Conservation (phyloP, 2,797 vertebrate genomes). For the Parauchenoglanis ngamensis region DNA sequence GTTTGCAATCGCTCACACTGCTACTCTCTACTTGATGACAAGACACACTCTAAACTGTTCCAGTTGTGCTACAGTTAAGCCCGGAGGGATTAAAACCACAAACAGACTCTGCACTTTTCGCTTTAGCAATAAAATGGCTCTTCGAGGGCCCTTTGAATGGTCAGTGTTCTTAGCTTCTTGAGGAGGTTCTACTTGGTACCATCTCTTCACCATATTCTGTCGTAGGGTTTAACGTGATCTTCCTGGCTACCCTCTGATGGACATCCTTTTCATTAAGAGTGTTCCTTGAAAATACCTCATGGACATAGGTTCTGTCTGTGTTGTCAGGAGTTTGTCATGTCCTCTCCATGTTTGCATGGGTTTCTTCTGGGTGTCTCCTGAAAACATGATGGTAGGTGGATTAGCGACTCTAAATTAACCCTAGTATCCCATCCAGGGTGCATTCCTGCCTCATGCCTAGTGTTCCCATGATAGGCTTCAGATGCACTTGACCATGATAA, state of each 20-base stretch:
- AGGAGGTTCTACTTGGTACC: neutral
- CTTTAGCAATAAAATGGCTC: neutral
- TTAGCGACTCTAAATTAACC: neutral
- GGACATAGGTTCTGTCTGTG: neutral
- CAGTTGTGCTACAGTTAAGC: conserved; percentile 6
- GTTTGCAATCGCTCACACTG: conserved; percentile 27
- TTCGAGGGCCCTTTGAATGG: neutral
- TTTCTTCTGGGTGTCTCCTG: neutral
- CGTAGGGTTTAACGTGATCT: neutral
- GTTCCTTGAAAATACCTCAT: neutral
- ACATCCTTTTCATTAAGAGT: neutral
- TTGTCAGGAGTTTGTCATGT: neutral
- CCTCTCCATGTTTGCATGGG: neutral
- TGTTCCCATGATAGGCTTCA: neutral
- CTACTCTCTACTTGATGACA: conserved; percentile 28
- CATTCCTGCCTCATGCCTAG: neutral
- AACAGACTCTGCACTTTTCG: neutral
- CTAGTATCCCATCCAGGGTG: neutral
- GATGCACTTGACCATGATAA: neutral
- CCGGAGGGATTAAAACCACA: conserved; percentile 1
- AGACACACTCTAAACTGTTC: conserved; percentile 13
- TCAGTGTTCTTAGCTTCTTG: neutral
- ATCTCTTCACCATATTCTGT: neutral
- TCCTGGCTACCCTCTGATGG: neutral
- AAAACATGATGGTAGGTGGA: neutral